Conservation (phyloP, 2,797 vertebrate genomes). For the Orientallactaga sibirica region DNA sequence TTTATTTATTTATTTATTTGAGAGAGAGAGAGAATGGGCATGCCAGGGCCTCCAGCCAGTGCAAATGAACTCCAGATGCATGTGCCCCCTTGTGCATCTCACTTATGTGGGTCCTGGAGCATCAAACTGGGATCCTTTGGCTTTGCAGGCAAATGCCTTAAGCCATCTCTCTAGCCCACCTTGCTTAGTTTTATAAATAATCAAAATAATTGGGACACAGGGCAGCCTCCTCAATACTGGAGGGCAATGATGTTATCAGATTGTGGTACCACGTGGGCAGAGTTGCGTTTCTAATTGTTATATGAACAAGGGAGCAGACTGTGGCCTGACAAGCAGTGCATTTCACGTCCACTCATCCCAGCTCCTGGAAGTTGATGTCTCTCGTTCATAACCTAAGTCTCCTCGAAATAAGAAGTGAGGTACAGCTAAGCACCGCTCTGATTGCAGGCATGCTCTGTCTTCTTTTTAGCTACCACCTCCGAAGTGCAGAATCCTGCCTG, state of each 20-base stretch:
- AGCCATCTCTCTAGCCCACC: no score
- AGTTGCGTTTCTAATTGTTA: neutral
- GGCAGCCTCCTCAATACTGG: neutral
- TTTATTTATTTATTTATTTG: no score
- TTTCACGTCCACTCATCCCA: neutral
- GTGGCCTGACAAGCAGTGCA: neutral
- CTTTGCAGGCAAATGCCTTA: no score
- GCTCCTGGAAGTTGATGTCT: neutral
- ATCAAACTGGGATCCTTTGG: no score
- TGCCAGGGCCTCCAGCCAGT: no score
- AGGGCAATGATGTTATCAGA: neutral
- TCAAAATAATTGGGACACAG: neutral
- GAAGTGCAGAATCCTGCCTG: neutral
- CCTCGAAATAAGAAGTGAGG: neutral
- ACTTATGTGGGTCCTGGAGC: no score
- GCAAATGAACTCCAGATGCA: no score
- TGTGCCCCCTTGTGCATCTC: no score
- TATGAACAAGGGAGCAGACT: neutral
- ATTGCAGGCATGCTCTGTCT: neutral
- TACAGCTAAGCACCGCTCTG: neutral
- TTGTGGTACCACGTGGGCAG: neutral
- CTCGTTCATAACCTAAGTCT: neutral
- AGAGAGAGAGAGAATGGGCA: no score
- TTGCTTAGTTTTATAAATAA: slow-evolving; percentile 36
- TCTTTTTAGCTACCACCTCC: neutral